phyloP scores from a whole-genome alignment of 2,888 invertebrate species.

The Choreutis nemorana region DNA sequence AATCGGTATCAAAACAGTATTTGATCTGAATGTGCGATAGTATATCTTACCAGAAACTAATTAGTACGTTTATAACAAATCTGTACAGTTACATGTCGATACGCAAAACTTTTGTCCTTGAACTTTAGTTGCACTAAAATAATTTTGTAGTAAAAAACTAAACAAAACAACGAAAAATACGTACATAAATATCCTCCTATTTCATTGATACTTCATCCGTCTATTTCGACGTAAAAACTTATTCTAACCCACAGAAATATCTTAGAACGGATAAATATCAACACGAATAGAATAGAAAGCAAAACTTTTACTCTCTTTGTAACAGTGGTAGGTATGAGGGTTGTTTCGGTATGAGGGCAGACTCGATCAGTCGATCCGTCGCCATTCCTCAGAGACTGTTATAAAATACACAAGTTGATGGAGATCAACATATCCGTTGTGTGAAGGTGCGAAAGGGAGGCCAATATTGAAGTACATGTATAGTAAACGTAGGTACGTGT shows the following conservation, averaged over 20 bases:
- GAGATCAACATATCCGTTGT: slow-evolving; percentile 13
- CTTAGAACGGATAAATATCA: no score
- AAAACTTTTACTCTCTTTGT: slow-evolving; percentile 25
- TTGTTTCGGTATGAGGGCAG: slow-evolving; percentile 13
- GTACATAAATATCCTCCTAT: no score
- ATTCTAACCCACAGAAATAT: slow-evolving; percentile 3
- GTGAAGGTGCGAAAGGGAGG: slow-evolving; percentile 14
- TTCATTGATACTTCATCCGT: background rate
- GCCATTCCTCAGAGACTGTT: slow-evolving; percentile 16
- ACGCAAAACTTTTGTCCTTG: no score
- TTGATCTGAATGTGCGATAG: no score
- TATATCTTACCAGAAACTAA: no score
- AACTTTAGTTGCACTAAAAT: no score
- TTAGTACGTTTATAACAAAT: no score
- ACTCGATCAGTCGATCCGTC: slow-evolving; percentile 20
- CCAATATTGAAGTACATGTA: background rate
- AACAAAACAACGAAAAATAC: no score
- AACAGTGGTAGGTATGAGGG: slow-evolving; percentile 11
- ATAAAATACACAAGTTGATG: slow-evolving; percentile 15
- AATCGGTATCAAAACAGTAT: no score
- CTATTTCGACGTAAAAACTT: slow-evolving; percentile 5
- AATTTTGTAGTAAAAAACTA: no score
- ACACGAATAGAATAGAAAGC: slow-evolving; percentile 12
- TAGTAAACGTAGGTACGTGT: background rate
- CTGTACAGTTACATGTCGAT: no score